phyloP scores from a whole-genome alignment of 2,888 invertebrate species.

The Erebia epiphron region DNA sequence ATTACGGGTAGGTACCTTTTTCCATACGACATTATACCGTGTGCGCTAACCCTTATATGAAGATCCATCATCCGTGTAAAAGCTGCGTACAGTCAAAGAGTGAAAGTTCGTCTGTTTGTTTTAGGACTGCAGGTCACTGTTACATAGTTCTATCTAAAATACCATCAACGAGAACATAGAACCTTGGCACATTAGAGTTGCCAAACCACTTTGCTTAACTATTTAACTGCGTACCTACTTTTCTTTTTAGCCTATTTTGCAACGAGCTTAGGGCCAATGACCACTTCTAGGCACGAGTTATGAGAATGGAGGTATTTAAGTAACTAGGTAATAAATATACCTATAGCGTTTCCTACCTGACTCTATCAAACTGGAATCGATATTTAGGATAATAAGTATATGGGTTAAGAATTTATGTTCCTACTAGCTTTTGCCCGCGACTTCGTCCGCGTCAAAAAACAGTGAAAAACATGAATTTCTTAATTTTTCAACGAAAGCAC shows the following conservation, averaged over 20 bases:
- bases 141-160: slow-evolving; percentile 18
- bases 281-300: neutral
- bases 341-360: too few species aligned
- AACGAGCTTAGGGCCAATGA: neutral
- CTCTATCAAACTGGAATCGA: too few species aligned
- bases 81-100: slow-evolving; percentile 15
- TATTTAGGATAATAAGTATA: too few species aligned
- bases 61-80: slow-evolving; percentile 4
- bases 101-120: slow-evolving; percentile 19
- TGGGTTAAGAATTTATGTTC: too few species aligned
- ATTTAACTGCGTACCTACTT: slow-evolving; percentile 15
- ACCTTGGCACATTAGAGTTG: slow-evolving; percentile 10
- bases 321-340: too few species aligned
- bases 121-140: slow-evolving; percentile 9
- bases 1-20: too few species aligned
- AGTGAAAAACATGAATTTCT: too few species aligned
- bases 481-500: too few species aligned
- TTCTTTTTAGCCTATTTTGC: slow-evolving; percentile 13
- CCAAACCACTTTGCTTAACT: slow-evolving; percentile 9
- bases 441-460: too few species aligned
- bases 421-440: too few species aligned
- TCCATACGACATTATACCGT: neutral
- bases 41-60: neutral
- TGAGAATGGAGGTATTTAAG: neutral
- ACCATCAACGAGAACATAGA: slow-evolving; percentile 10